These are phyloP conservation scores for Lycorma delicatula DNA, from an alignment of 1,140 invertebrate species.

Conservation along the genomic window DNA sequence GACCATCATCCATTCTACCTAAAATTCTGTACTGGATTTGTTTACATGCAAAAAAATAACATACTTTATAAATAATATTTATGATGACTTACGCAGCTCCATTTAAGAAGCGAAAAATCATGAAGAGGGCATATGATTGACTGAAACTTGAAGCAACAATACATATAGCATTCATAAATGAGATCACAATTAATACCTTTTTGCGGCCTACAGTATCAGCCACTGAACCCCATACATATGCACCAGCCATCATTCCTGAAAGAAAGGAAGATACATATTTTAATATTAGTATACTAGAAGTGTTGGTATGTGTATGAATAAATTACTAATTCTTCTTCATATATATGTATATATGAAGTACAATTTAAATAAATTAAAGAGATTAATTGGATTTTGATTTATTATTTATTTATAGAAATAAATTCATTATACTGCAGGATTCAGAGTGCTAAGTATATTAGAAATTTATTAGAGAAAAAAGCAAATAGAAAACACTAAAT, in stretches of 20 bases:
- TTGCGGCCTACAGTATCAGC: conserved; percentile 78
- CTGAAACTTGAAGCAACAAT: conserved; percentile 81
- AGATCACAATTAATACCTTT: conserved; percentile 76
- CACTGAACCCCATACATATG: conserved; percentile 83
- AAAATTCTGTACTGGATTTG: no score
- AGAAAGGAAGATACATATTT: conserved; percentile 12
- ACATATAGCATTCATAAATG: conserved; percentile 80
- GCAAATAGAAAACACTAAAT: no score
- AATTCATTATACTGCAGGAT: no score
- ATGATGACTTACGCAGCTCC: conserved; percentile 74
- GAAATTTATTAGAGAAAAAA: no score
- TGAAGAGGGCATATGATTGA: conserved; percentile 76
- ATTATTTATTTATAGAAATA: no score
- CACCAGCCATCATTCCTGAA: conserved; percentile 90
- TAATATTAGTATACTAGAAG: conserved; percentile 1
- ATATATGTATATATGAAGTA: no score
- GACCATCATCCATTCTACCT: not conserved
- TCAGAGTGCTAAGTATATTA: no score
- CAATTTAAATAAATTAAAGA: no score
- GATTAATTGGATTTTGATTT: no score
- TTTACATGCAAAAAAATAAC: conserved; percentile 10
- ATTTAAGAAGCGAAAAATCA: conserved; percentile 82
- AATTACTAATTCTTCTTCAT: no score
- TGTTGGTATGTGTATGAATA: no score
- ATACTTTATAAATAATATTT: conserved; percentile 12